Conservation (phyloP, 2,888 invertebrate species). For the Lepeophtheirus nordmannii region DNA sequence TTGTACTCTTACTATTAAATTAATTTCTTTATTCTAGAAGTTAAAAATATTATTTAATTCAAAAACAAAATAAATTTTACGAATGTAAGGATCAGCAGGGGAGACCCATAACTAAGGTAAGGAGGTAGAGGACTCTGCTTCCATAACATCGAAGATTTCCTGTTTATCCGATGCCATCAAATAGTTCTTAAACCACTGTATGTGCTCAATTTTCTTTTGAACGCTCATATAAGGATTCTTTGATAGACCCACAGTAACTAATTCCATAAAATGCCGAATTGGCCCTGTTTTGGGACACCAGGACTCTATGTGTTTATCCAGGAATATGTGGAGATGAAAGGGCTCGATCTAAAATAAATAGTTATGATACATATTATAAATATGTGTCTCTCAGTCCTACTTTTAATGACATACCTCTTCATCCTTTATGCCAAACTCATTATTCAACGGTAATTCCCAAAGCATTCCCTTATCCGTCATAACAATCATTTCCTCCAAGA, state of each 20-base stretch:
- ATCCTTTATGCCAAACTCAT: conserved; percentile 63
- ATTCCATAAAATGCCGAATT: conserved; percentile 88
- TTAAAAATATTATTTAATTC: no score
- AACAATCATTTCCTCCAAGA: conserved; percentile 76
- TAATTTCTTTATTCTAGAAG: no score
- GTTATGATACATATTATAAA: not conserved
- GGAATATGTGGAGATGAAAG: conserved; percentile 86
- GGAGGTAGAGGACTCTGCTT: not conserved
- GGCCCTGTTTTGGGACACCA: conserved; percentile 81
- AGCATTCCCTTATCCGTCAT: conserved; percentile 90
- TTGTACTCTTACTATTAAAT: no score
- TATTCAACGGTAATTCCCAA: conserved; percentile 93
- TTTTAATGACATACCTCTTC: not conserved
- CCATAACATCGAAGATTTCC: conserved; percentile 11
- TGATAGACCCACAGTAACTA: conserved; percentile 78
- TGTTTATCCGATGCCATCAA: conserved; percentile 42
- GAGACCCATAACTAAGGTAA: no score
- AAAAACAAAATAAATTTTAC: no score
- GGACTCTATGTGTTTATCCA: conserved; percentile 63
- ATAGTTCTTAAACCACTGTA: conserved; percentile 79
- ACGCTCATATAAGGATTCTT: conserved; percentile 83
- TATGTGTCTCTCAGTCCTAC: not conserved
- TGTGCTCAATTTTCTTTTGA: conserved; percentile 68
- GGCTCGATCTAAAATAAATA: conserved; percentile 11
- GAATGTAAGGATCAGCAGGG: no score